Evolutionary conservation across 2,797 vertebrate genomes (phyloP), one percentile per base, ranked within the genome.

Genomic region (Scleropages formosus): DNA sequence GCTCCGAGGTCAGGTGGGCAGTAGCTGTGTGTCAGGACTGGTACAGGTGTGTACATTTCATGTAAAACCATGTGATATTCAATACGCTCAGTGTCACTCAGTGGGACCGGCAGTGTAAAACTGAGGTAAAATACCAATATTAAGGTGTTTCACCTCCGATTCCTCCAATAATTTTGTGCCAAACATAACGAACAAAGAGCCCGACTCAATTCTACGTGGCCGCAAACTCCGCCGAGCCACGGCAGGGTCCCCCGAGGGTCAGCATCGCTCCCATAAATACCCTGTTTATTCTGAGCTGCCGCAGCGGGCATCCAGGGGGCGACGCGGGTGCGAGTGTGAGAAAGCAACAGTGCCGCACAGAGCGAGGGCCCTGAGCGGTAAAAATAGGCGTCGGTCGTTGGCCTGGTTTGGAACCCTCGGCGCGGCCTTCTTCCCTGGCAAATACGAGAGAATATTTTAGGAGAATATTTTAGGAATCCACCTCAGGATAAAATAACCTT

Each of bases 401-500:
- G 67, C 67, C 74, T 64, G 58, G 77, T 81, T 78, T 74, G 22
- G 81, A 87, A 86, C 85, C 79, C 82, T 85, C 84, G 79, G 78
- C 78, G 75, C 81, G 39, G 6, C 85, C 78, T 84, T 84, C 79
- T 73, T 78, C 79, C 78, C 73, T 82, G 87, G 85, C 90, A 90
- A 91, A 87, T 90, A 80, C 84, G 89, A 86, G 85, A 64, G 70
- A 84, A 85, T 90, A 93, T 93, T 91, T 87, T 79, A 86, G 81
- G 90, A 31, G 70, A 84, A 85, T 90, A 93, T 93, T 91, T 87
- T 79, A 86, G 81, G 90, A 90, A 87, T 91, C 83, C 76, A 84
- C 86, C 85, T 84, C 83, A 84, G 86, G 84, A 91, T 85, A 87
- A 90, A 82, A 90, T 86, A 88, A 88, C 86, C 84, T 85, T 13